A percentile compares a stretch with the other conserved stretches of the same genome.
Evolutionary conservation across 2,888 invertebrate species (phyloP).

Genomic region (Drosophila koepferae): DNA sequence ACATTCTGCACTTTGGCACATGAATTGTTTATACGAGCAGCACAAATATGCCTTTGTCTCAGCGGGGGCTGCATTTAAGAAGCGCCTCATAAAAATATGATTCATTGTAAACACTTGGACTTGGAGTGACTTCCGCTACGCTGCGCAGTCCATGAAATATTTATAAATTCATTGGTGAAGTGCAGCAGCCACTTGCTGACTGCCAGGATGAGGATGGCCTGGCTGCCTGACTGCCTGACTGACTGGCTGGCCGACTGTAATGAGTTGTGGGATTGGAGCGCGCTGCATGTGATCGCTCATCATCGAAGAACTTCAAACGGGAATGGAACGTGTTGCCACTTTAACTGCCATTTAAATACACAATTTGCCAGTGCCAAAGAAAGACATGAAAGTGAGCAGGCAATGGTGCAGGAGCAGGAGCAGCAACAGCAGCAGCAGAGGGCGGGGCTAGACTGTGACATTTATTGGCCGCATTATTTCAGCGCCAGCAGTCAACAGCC

Average conservation of each 20-base stretch:
- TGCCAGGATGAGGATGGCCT: conserved; percentile 18
- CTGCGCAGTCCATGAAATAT: conserved; percentile 72
- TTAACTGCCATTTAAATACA: conserved; percentile 81
- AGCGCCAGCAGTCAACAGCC: conserved; percentile 72
- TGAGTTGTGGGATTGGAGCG: conserved; percentile 20
- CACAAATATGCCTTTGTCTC: conserved; percentile 52
- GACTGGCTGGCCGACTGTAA: not conserved
- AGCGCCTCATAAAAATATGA: conserved; percentile 67
- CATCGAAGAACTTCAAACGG: conserved; percentile 73
- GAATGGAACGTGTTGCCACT: conserved; percentile 78
- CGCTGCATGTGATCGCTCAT: conserved; percentile 60
- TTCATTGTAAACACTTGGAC: conserved; percentile 66
- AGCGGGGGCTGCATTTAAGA: conserved; percentile 36
- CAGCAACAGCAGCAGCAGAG: not conserved
- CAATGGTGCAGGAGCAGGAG: not conserved
- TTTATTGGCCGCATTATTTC: conserved; percentile 80
- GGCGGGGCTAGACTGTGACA: conserved; percentile 51
- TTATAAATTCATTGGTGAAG: conserved; percentile 68
- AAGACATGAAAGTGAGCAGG: conserved; percentile 68
- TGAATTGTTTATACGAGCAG: conserved; percentile 47
- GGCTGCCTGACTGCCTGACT: not conserved
- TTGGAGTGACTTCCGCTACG: conserved; percentile 61
- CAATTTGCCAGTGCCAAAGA: conserved; percentile 62
- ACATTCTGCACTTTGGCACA: conserved; percentile 17
- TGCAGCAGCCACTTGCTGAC: conserved; percentile 29